Percentiles rank a stretch among this genome's conserved stretches.
Conservation (phyloP, 2,113 vertebrate genomes). For the Larimichthys polyactis region DNA sequence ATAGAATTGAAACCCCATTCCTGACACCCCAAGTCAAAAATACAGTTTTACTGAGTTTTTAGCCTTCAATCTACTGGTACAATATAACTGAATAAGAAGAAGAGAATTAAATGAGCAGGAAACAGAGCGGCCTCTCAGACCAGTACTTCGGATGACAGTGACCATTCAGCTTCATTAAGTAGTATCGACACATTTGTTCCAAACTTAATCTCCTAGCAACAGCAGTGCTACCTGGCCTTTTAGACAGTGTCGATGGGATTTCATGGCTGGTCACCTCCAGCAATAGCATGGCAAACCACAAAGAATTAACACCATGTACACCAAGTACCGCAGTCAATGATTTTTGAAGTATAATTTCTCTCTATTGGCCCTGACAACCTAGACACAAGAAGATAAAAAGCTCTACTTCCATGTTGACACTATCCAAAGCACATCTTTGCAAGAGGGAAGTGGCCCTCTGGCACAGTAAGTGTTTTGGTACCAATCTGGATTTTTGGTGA, state of each 20-base stretch:
- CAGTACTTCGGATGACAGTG: constrained; percentile 51
- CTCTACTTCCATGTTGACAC: constrained; percentile 6
- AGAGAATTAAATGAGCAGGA: constrained; percentile 46
- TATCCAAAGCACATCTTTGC: constrained; percentile 25
- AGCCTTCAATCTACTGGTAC: constrained; percentile 13
- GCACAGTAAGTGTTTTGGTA: background rate
- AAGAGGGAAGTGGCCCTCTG: background rate
- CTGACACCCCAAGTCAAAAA: background rate
- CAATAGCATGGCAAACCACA: constrained; percentile 33
- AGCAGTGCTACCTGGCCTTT: constrained; percentile 66
- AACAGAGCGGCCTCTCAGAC: constrained; percentile 48
- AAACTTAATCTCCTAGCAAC: constrained; percentile 71
- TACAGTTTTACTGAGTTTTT: background rate
- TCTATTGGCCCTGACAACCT: constrained; percentile 51
- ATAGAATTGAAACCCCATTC: background rate
- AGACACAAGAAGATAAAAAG: constrained; percentile 50
- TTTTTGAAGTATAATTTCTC: constrained; percentile 59
- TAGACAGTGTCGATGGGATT: constrained; percentile 60
- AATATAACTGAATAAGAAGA: constrained; percentile 28
- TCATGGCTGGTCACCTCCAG: constrained; percentile 61
- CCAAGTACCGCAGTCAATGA: constrained; percentile 51
- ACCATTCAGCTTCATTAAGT: constrained; percentile 79
- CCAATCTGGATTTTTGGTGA: background rate
- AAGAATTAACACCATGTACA: constrained; percentile 36
- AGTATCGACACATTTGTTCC: constrained; percentile 70